Percentiles rank a stretch among this genome's conserved stretches.
Conservation (phyloP, 2,797 vertebrate species). For the Phoxinus dragarum region DNA sequence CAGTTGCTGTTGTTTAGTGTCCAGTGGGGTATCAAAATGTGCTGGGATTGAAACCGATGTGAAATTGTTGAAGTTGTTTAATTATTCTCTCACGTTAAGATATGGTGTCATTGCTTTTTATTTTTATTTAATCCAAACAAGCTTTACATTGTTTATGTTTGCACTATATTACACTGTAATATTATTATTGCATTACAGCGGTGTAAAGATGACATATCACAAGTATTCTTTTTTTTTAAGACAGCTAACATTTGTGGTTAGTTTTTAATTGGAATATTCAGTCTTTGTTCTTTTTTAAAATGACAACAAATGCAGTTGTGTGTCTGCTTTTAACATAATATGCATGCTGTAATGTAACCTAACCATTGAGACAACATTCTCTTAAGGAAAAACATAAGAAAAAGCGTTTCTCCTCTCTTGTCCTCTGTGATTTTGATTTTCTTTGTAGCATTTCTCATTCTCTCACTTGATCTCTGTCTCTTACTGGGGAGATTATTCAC, state of each 20-base stretch:
- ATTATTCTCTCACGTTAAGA: background rate
- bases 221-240: background rate
- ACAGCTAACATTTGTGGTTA: background rate
- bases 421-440: constrained; percentile 9
- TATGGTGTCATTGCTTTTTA: background rate
- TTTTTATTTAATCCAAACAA: constrained; percentile 1
- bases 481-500: constrained; percentile 70
- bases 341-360: background rate
- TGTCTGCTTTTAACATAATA: background rate
- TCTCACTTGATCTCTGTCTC: background rate
- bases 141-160: background rate
- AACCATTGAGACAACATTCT: background rate
- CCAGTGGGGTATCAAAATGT: background rate
- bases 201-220: background rate
- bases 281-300: background rate
- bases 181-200: background rate
- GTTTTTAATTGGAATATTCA: background rate
- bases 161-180: background rate
- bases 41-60: background rate
- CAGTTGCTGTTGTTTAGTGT: background rate
- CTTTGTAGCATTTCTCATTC: constrained; percentile 19
- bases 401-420: background rate
- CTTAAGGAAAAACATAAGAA: background rate
- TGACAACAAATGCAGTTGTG: background rate
- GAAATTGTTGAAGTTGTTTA: background rate